Base-by-base conservation (phyloP, 2,888 invertebrate species). In the Margaritifera margaritifera region DNA sequence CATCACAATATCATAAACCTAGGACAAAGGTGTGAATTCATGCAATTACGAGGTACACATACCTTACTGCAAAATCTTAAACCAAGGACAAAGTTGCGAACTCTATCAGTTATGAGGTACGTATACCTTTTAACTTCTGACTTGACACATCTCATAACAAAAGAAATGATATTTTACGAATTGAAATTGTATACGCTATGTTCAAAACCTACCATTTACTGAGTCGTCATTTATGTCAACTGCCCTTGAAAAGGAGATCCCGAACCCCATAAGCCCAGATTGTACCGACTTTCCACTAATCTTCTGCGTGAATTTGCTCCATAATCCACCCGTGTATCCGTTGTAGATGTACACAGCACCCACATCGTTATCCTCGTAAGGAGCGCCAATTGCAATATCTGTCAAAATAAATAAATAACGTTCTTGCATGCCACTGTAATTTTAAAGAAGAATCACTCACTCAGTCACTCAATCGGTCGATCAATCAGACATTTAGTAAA, bases 291-390 rank as follows among this genome's bases (percentile, higher is more conserved):
- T 59, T 4, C 73, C 80, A 1, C 24, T 20, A 11, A 80, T 78
- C 24, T 64, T 64, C 52, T 77, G 80, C 8, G 78, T 71, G 54
- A 71, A 77, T 25, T 55, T 59, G 2, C 69, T 66, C 55, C 73
- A 75, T 4, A 78, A 24, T 2, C 69, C 68, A 2, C 56, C 55
- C 3, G 55, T 66, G 60, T 75, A 76, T 2, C 80, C 80, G 58
- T 76, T 80, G 60, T 71, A 80, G 1, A 80, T 70, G 50, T 80
- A 80, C 6, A 80, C 75, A 0, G 73, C 68, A 5, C 80, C 80
- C 19, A 62, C 55, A 6, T 55, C 31, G 20, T 74, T 71, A 42
- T 78, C 70, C 64, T 77, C 80, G 64, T 72, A 78, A 4, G 80
- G 80, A 0, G 80, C 80, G 0, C 78, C 77, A 53, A 80, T 71